phyloP scores from a whole-genome alignment of 2,888 invertebrate genomes.

The Ditylenchus weischeri region DNA sequence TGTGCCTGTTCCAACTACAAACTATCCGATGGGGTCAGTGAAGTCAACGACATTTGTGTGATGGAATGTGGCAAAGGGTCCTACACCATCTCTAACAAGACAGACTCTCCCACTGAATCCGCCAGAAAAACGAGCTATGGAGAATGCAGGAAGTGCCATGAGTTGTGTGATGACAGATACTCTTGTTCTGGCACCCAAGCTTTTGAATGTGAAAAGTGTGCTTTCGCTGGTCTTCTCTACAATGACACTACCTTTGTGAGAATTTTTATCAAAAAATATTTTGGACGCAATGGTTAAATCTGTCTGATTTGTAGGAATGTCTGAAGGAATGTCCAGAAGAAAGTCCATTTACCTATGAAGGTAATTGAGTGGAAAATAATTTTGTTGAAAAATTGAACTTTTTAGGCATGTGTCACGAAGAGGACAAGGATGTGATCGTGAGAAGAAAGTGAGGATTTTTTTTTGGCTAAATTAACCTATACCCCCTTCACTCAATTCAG shows the following conservation, averaged over 20 bases:
- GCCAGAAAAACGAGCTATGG: conserved; percentile 6
- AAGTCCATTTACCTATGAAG: conserved; percentile 34
- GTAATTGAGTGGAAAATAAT: not conserved
- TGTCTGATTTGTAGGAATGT: conserved; percentile 27
- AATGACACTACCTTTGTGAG: conserved; percentile 21
- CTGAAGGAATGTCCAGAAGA: conserved; percentile 36
- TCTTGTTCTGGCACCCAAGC: conserved; percentile 34
- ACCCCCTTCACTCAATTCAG: too few relatives aligned
- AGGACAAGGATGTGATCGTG: conserved; percentile 33
- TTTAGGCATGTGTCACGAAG: conserved; percentile 29
- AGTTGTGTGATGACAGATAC: conserved; percentile 42
- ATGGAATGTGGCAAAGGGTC: conserved; percentile 32
- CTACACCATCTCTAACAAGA: not conserved
- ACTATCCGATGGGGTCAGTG: conserved; percentile 4
- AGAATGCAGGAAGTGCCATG: conserved; percentile 31
- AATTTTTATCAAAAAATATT: not conserved
- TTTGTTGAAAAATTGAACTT: too few relatives aligned
- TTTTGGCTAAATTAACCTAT: too few relatives aligned
- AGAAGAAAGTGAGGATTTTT: conserved; percentile 1
- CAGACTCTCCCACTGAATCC: not conserved
- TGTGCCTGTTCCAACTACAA: conserved; percentile 28
- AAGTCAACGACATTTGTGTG: conserved; percentile 15
- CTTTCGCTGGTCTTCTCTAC: conserved; percentile 24
- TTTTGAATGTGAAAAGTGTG: conserved; percentile 37
- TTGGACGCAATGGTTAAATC: not conserved